Base-by-base conservation (phyloP, 2,113 vertebrate genomes). In the Elgaria multicarinata region DNA sequence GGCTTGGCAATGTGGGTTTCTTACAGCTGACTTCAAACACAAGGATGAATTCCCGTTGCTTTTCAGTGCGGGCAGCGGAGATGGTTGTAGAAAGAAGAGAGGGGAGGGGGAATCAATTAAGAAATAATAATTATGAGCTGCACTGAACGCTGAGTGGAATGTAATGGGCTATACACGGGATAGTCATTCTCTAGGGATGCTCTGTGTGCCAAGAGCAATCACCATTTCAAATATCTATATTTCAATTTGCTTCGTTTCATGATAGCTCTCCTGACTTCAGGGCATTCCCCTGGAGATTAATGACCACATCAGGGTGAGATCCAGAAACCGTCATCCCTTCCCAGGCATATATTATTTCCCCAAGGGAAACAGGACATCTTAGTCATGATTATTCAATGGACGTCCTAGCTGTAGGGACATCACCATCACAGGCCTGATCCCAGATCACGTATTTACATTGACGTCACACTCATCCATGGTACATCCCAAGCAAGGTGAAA, bases 1-100 rank as follows among this genome's bases (percentile, higher is more conserved):
- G 93, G 76, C 89, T 95, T 91, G 92, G 88, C 44, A 75, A 79
- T 82, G 93, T 93, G 90, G 90, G 16, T 67, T 44, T 58, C 87
- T 88, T 90, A 64, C 87, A 88, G 78, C 36, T 79, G 89, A 24
- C 84, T 77, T 67, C 44, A 66, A 55, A 10, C 74, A 13, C 76
- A 75, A 79, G 64, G 83, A 87, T 6, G 53, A 26, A 85, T 89
- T 46, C 58, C 83, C 82, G 13, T 0, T 33, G n/a, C 0, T 0
- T 67, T 72, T 81, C 82, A 2, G 75, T 39, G 67, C 55, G 89
- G 76, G n/a, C 50, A 93, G 77, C 42, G 75, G 46, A 6, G 79
- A n/a, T 75, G 7, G 86, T 88, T 86, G 55, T 28, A 83, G 80
- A 3, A 83, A 83, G 69, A 74, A 75, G 71, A 82, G 85, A 44